Percentiles rank a stretch among this genome's conserved stretches.
Conservation (phyloP, 1,140 invertebrate genomes). For the Chrysopa pallens region DNA sequence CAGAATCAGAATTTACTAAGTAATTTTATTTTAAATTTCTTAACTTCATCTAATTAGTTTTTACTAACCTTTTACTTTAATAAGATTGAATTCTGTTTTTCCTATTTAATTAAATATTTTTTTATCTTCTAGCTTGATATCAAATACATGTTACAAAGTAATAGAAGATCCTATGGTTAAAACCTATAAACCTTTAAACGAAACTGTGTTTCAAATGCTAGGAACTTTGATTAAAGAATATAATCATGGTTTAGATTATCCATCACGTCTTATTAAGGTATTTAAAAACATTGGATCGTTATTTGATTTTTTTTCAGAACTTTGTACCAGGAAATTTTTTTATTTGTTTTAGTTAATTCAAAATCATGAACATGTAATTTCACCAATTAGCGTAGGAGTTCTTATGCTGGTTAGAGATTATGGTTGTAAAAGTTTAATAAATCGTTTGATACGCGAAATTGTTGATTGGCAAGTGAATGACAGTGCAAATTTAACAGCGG, state of each 20-base stretch:
- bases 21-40: no score
- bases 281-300: constrained; percentile 3
- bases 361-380: constrained; percentile 48
- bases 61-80: no score
- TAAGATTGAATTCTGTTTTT: constrained; percentile 1
- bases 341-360: constrained; percentile 41
- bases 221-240: constrained; percentile 42
- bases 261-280: constrained; percentile 47
- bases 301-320: constrained; percentile 4
- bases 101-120: constrained; percentile 3
- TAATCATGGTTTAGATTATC: constrained; percentile 42
- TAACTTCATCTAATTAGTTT: no score
- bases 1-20: constrained; percentile 46
- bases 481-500: constrained; percentile 31
- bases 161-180: constrained; percentile 31
- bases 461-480: constrained; percentile 33
- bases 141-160: constrained; percentile 39
- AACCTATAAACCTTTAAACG: constrained; percentile 28
- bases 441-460: constrained; percentile 56
- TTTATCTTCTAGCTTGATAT: constrained; percentile 27
- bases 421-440: constrained; percentile 40
- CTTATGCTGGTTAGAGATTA: constrained; percentile 42
- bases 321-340: constrained; percentile 6
- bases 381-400: constrained; percentile 44
- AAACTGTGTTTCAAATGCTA: constrained; percentile 39